Evolutionary conservation across 2,113 vertebrate genomes (phyloP), one percentile per base, ranked within the genome.

Genomic region (Cryptomyrus ogoouensis): DNA sequence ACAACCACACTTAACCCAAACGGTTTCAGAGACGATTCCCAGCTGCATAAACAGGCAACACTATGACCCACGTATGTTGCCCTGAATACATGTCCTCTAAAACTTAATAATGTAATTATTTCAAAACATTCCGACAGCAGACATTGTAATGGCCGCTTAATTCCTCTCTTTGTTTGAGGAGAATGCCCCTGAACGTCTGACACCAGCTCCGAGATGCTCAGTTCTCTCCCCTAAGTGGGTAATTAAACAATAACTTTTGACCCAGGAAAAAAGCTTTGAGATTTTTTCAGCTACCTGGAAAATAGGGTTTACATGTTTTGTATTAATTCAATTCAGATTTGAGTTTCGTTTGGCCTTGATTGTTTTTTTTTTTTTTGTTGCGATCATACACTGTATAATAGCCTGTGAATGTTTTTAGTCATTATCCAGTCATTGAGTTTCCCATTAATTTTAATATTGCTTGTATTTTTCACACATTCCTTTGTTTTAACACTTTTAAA

Each of bases 241-340:
- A 85, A 85, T 85, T 85, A 85, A 47, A 85, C 21, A 42, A 44
- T n/a, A 27, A 85, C 35, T 44, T 85, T 85, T 85, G 42, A n/a
- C 83, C 46, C 44, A 46, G 19, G 19, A 49, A 44, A 85, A 46
- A 49, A 85, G 83, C 39, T 42, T 42, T 7, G 31, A 80, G 74
- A 80, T 42, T 39, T 42, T 70, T 42, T 77, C 70, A 77, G 31
- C 83, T 49, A 39, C 42, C 42, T 49, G 83, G 17, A n/a, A 85
- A 44, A 44, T 27, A 49, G 44, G 83, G 35, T 49, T 49, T 85
- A 44, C 39, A 24, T 49, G 42, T 85, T 85, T 49, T 24, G 21
- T 85, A 85, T 85, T 85, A 85, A 85, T 85, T 85, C 42, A 85
- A 85, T 85, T 85, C 42, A 85, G 24, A 49, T n/a, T 49, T 49